phyloP scores from a whole-genome alignment of 2,888 invertebrate genomes.

The Diadegma fenestrale region DNA sequence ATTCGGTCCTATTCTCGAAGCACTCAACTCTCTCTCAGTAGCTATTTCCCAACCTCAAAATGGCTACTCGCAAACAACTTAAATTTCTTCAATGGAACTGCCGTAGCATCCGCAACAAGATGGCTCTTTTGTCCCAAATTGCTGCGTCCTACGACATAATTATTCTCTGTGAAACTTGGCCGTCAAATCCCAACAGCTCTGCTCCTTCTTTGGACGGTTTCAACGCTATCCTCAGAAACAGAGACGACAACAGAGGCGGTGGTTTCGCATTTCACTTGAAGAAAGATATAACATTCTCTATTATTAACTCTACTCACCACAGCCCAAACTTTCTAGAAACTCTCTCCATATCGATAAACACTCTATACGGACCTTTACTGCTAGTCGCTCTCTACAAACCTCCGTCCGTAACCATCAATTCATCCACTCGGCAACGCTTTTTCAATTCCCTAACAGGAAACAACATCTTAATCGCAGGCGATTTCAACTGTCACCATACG shows the following conservation, averaged over 20 bases:
- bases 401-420: neutral
- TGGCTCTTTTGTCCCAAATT: neutral
- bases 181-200: neutral
- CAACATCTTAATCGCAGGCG: neutral
- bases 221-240: neutral
- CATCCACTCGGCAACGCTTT: neutral
- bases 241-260: neutral
- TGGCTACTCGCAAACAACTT: neutral
- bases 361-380: neutral
- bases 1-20: too few relatives aligned
- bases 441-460: neutral
- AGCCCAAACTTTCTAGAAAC: neutral
- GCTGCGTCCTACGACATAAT: neutral
- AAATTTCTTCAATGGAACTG: neutral
- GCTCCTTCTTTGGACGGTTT: neutral
- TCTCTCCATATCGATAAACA: neutral
- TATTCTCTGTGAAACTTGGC: neutral
- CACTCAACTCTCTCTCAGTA: neutral
- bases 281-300: neutral
- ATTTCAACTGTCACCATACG: neutral
- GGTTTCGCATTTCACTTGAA: neutral
- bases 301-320: neutral
- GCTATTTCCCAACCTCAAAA: neutral
- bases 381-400: neutral
- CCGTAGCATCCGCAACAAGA: neutral